Percentiles rank a stretch among this genome's conserved stretches.
phyloP scores from a whole-genome alignment of 2,888 invertebrate species.

The Eupithecia abbreviata region DNA sequence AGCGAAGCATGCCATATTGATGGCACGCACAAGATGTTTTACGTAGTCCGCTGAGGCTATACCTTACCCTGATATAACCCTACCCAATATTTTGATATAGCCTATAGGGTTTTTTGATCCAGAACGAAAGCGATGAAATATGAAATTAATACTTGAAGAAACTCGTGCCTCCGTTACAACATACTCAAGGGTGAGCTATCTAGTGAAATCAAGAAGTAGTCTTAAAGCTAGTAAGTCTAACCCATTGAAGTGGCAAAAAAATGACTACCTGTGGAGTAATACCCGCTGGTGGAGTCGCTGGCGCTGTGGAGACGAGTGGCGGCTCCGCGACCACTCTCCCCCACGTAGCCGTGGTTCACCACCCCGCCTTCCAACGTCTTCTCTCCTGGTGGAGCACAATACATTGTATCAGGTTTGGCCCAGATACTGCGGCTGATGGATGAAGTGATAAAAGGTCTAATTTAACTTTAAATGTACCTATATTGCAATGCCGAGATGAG shows the following conservation, averaged over 20 bases:
- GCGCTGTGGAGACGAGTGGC: conserved; percentile 70
- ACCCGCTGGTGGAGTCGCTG: conserved; percentile 84
- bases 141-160: not conserved
- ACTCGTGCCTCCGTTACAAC: not conserved
- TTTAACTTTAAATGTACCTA: no score
- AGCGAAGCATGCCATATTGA: no score
- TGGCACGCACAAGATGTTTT: no score
- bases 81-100: not conserved
- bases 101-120: not conserved
- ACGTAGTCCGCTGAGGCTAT: not conserved
- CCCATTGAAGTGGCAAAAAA: not conserved
- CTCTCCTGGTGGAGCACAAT: conserved; percentile 66
- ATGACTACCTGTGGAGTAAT: conserved; percentile 75
- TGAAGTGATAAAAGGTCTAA: not conserved
- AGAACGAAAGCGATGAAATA: not conserved
- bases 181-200: no score
- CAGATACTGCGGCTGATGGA: not conserved
- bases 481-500: no score
- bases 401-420: not conserved
- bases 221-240: no score
- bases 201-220: no score
- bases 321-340: conserved; percentile 63
- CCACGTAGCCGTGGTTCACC: conserved; percentile 89
- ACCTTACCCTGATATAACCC: no score
- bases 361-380: conserved; percentile 86